A percentile compares a stretch with the other conserved stretches of the same genome.
These are phyloP conservation scores for Euzophera pinguis DNA, from an alignment of 2,888 invertebrate species.

Conservation along the genomic window DNA sequence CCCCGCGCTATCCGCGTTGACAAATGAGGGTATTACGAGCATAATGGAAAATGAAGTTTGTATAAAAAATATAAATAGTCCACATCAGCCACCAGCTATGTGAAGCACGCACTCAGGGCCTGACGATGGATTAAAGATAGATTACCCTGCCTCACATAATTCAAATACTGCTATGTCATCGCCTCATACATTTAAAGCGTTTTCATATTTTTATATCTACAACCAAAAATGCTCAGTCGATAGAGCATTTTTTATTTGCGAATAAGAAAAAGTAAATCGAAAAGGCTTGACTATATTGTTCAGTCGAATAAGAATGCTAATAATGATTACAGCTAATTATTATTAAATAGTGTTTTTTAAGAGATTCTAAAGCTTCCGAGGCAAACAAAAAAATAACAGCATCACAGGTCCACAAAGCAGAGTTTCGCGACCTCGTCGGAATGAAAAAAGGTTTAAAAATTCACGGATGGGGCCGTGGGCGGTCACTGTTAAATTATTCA, in stretches of 20 bases:
- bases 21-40: conserved; percentile 15
- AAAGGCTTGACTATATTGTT: no score
- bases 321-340: no score
- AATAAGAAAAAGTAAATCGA: no score
- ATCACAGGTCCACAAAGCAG: background rate
- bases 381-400: background rate
- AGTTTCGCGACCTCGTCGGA: conserved; percentile 10
- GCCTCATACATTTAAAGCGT: conserved; percentile 22
- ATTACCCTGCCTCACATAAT: conserved; percentile 34
- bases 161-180: conserved; percentile 35
- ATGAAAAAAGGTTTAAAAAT: conserved; percentile 14
- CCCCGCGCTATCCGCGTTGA: conserved; percentile 1
- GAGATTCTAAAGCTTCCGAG: no score
- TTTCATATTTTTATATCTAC: background rate
- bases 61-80: conserved; percentile 26
- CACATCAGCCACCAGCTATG: conserved; percentile 33
- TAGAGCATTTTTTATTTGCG: no score
- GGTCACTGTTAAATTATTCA: conserved; percentile 18
- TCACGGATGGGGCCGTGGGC: conserved; percentile 14
- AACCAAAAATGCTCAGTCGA: no score
- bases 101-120: conserved; percentile 32
- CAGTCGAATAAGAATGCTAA: no score
- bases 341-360: no score
- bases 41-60: conserved; percentile 20
- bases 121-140: conserved; percentile 47